Conservation (phyloP, 2,797 vertebrate genomes). For the Australoheros facetus region DNA sequence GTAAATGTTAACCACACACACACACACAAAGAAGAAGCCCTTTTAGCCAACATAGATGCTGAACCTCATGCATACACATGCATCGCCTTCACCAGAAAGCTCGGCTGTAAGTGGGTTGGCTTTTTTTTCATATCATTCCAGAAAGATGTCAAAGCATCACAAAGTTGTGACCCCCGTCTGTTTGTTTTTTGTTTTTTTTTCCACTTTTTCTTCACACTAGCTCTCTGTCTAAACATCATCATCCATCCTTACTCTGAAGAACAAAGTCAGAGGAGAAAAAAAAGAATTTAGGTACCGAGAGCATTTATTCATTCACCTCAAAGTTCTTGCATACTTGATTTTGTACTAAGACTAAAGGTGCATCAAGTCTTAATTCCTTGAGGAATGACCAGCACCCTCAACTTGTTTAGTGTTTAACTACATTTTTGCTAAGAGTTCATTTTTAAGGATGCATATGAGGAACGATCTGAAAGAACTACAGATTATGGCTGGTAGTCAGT, state of each 20-base stretch:
- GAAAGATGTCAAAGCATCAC: constrained; percentile 13
- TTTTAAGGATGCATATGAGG: neutral
- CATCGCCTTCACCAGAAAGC: neutral
- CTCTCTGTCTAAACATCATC: neutral
- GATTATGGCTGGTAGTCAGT: neutral
- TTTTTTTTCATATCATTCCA: neutral
- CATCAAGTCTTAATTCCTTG: neutral
- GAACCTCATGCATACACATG: constrained; percentile 41
- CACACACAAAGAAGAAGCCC: neutral
- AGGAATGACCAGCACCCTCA: neutral
- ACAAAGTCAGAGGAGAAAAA: neutral
- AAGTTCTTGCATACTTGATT: neutral
- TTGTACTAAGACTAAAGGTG: neutral
- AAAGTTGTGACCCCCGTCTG: neutral
- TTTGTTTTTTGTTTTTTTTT: neutral
- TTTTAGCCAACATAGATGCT: constrained; percentile 6
- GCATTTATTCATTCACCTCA: neutral
- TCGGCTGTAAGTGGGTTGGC: neutral
- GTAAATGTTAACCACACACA: constrained; percentile 5
- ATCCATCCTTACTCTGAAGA: neutral
- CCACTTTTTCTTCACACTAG: neutral
- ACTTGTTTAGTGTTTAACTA: neutral
- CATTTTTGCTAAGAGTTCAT: neutral
- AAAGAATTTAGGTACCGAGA: neutral
- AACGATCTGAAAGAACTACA: neutral